Evolutionary conservation across 2,888 invertebrate genomes (phyloP).

Genomic region (Cartodere bifasciata): DNA sequence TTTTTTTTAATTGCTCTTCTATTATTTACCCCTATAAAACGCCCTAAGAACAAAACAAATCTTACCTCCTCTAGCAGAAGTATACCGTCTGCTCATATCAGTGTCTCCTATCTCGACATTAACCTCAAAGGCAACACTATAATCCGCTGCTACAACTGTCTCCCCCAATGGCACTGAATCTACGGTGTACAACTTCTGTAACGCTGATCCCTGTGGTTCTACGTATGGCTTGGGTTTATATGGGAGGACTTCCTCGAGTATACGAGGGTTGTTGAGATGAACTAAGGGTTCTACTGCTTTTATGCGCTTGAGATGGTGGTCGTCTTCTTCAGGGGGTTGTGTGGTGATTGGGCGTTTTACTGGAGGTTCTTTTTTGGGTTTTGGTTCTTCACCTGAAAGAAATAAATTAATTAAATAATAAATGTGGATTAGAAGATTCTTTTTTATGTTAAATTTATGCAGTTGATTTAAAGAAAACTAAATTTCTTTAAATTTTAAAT

Average conservation of each 20-base stretch:
- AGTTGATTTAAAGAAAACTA: too few species aligned
- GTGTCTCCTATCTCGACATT: constrained; percentile 25
- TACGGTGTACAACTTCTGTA: constrained; percentile 23
- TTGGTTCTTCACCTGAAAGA: too few species aligned
- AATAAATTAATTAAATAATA: too few species aligned
- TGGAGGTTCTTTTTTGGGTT: constrained; percentile 5
- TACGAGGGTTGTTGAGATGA: constrained; percentile 21
- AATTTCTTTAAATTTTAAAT: too few species aligned
- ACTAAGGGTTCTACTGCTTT: constrained; percentile 24
- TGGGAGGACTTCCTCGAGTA: constrained; percentile 22
- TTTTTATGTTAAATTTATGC: too few species aligned
- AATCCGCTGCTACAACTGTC: constrained; percentile 21
- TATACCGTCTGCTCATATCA: constrained; percentile 29
- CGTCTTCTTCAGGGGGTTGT: constrained; percentile 10
- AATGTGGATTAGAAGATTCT: too few species aligned
- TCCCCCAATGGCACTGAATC: constrained; percentile 22
- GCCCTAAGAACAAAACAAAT: constrained; percentile 7
- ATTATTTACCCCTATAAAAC: too few species aligned
- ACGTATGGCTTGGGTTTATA: constrained; percentile 21
- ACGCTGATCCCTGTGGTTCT: constrained; percentile 24
- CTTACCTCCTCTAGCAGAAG: constrained; percentile 25
- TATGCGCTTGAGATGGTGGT: constrained; percentile 18
- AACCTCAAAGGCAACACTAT: constrained; percentile 26
- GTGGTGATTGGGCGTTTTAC: constrained; percentile 9
- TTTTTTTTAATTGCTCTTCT: too few species aligned